Base-by-base conservation (phyloP, 2,113 vertebrate species). In the Chrysemys picta region DNA sequence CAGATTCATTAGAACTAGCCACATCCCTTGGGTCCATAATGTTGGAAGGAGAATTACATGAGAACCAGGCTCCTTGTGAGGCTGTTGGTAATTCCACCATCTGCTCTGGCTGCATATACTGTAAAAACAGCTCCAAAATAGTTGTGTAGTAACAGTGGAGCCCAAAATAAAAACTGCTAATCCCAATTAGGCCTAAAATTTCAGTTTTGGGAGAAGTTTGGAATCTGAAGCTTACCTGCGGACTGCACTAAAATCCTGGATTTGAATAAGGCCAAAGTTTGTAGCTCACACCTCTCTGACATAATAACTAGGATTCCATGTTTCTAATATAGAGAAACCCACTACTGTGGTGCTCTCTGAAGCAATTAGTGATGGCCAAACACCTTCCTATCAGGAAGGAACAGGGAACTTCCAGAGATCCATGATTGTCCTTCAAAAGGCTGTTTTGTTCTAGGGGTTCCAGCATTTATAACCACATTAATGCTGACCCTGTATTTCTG, bases 401-500 rank as follows among this genome's bases (percentile, higher is more conserved):
- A 13, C 56, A 88, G 89, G 82, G 31, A 54, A 78, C 83, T 72
- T 72, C 65, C 65, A 38, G 65, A 72, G n/a, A 72, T 91, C 10
- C 6, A 80, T 7, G 82, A 2, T 54, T 92, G 52, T 88, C 87
- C 72, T 89, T 93, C 90, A 85, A 89, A 89, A 80, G 89, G 38
- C 8, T 54, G 42, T 52, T 76, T 91, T n/a, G 90, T 82, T 47
- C 5, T 42, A 42, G 21, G 10, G 9, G 21, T 42, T 75, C 16
- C 38, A 24, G 38, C 21, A 75, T 75, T 75, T 75, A 75, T 10
- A 75, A 75, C 10, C 54, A 52, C 81, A 76, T 97, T 95, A 91
- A 56, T 84, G 89, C 72, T 96, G 96, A 97, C 95, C 96, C 91
- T 79, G 50, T 95, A 94, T 92, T 97, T 94, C 90, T 95, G 93